These are phyloP conservation scores for Diadegma fenestrale DNA, from an alignment of 2,888 invertebrate species.

Conservation along the genomic window DNA sequence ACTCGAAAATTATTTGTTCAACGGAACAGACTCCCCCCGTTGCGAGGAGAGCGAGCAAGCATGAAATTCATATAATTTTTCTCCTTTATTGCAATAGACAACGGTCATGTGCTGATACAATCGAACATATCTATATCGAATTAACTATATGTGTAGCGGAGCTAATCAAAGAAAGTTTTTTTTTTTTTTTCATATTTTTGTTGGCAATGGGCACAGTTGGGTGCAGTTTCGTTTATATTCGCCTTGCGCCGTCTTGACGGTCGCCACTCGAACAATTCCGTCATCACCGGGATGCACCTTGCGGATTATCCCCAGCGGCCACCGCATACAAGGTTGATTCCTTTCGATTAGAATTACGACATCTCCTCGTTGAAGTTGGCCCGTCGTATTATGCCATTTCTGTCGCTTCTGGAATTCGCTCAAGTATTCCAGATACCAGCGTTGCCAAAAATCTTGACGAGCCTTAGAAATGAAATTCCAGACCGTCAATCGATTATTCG, in stretches of 20 bases:
- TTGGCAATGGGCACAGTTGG: constrained; percentile 46
- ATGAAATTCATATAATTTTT: neutral
- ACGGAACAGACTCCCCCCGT: constrained; percentile 12
- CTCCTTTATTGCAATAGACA: neutral
- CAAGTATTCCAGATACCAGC: constrained; percentile 72
- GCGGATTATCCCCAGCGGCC: constrained; percentile 29
- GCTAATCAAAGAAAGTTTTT: too few species aligned
- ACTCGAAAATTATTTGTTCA: neutral
- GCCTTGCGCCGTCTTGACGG: constrained; percentile 66
- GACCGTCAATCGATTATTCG: constrained; percentile 69
- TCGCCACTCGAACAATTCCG: constrained; percentile 53
- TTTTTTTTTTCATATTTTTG: constrained; percentile 18
- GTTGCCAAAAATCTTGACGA: constrained; percentile 72
- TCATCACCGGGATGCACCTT: constrained; percentile 47
- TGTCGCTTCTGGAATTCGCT: constrained; percentile 40
- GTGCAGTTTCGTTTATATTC: constrained; percentile 63
- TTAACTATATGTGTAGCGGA: too few species aligned
- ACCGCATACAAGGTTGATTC: constrained; percentile 49
- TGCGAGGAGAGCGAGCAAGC: constrained; percentile 15
- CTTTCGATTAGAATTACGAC: constrained; percentile 34
- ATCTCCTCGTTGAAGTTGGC: constrained; percentile 32
- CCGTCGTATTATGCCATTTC: constrained; percentile 32
- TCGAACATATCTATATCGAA: neutral
- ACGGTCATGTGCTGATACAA: neutral
- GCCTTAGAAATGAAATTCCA: constrained; percentile 71